phyloP scores from a whole-genome alignment of 2,888 invertebrate species.

The Philaethria dido region DNA sequence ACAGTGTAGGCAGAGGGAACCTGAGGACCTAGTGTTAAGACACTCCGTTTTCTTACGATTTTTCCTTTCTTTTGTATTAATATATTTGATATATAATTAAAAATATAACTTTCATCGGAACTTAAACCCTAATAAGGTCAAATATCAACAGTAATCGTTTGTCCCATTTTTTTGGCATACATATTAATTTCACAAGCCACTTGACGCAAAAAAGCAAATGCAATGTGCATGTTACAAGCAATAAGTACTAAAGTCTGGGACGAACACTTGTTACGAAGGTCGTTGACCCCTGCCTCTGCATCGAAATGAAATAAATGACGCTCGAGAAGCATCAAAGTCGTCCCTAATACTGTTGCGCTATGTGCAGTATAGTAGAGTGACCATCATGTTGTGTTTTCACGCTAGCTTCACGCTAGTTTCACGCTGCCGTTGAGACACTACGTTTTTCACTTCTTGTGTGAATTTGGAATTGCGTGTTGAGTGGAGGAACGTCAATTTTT shows the following conservation, averaged over 20 bases:
- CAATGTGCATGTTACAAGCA: neutral
- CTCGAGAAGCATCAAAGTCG: constrained; percentile 54
- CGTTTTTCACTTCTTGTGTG: too few relatives aligned
- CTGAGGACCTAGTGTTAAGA: neutral
- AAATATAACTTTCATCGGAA: too few relatives aligned
- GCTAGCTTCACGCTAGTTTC: too few relatives aligned
- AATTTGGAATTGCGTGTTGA: too few relatives aligned
- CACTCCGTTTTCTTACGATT: too few relatives aligned
- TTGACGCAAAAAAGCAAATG: neutral
- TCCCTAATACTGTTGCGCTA: constrained; percentile 51
- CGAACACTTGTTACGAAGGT: constrained; percentile 50
- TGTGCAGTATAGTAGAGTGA: constrained; percentile 36
- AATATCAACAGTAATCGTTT: neutral
- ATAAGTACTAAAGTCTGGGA: constrained; percentile 27
- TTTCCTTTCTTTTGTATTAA: too few relatives aligned
- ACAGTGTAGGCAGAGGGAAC: too few relatives aligned
- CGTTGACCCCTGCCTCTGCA: constrained; percentile 57
- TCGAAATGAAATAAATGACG: constrained; percentile 55
- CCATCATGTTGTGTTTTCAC: too few relatives aligned
- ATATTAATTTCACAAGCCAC: neutral
- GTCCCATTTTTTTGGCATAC: neutral
- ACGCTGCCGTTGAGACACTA: too few relatives aligned
- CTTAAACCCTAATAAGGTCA: neutral
- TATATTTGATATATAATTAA: too few relatives aligned
- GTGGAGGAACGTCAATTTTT: too few relatives aligned